Base-by-base conservation (phyloP, 2,113 vertebrate species). In the Isurus oxyrinchus region DNA sequence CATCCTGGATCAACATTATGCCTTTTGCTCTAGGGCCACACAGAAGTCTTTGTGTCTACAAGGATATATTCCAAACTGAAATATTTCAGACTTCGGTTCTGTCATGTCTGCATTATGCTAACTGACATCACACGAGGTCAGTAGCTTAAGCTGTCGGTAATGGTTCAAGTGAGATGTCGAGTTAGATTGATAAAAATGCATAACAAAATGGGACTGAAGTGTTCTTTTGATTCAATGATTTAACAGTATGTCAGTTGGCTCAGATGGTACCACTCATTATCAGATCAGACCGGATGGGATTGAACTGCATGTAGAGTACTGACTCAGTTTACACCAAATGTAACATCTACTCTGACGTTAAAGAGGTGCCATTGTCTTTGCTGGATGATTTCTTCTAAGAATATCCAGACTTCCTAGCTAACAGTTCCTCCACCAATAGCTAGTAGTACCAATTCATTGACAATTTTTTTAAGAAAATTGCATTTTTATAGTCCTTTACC, bases 51-150 rank as follows among this genome's bases (percentile, higher is more conserved):
- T 53, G 94, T 69, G 67, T 76, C 94, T 72, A 21, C 67, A 72
- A 95, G 66, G 94, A 95, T 95, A 95, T n/a, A 95, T 13, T 95
- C 44, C 44, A 53, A 95, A 95, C 66, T 55, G 94, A 95, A 67
- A 95, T 69, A 69, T 72, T 95, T 95, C 94, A 95, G 67, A 95
- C 94, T 25, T 95, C 14, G 94, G 40, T 49, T 55, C 94, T 95
- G 94, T 95, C 94, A 95, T 72, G 66, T 95, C 94, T 95, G 94
- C 94, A 76, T 95, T 95, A 95, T 95, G 66, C 94, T 72, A 76
- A 95, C 94, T 95, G 94, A 95, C 94, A 95, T 95, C 67, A 95
- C 94, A 95, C 94, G 67, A 55, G 94, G 94, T 55, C 94, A 76
- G 67, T 35, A 72, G 49, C 94, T 95, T 69, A 95, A 72, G 94